These are phyloP conservation scores for Linnaemya tessellans DNA, from an alignment of 2,888 invertebrate genomes.

Conservation along the genomic window DNA sequence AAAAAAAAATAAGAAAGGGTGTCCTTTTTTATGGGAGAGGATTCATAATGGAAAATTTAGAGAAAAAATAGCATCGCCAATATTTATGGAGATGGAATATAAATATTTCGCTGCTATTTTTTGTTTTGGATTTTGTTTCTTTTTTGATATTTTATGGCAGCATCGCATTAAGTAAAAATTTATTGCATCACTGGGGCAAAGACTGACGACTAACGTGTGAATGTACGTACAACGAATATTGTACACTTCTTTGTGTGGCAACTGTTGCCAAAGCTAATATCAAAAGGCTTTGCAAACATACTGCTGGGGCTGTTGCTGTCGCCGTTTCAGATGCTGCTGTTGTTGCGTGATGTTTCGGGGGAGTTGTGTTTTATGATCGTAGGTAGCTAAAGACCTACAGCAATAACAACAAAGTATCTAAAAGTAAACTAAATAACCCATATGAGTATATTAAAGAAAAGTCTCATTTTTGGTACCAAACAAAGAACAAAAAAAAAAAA, in stretches of 20 bases:
- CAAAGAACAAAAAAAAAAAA: conserved; percentile 12
- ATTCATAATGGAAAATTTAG: conserved; percentile 66
- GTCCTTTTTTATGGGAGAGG: conserved; percentile 52
- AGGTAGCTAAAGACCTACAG: conserved; percentile 48
- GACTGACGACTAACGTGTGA: conserved; percentile 50
- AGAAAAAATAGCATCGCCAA: conserved; percentile 39
- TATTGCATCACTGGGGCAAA: conserved; percentile 72
- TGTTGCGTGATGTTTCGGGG: conserved; percentile 50
- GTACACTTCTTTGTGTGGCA: conserved; percentile 33
- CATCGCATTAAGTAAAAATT: conserved; percentile 72
- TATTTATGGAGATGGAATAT: conserved; percentile 71
- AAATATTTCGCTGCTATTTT: conserved; percentile 31
- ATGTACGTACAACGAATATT: conserved; percentile 38
- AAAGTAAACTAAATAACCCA: conserved; percentile 62
- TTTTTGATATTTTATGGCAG: conserved; percentile 64
- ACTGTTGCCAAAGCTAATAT: conserved; percentile 65
- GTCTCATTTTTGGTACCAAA: conserved; percentile 9
- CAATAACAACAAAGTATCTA: conserved; percentile 45
- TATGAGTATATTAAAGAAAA: conserved; percentile 56
- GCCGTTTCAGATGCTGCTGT: not conserved
- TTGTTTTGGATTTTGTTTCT: not conserved
- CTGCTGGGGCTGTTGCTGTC: conserved; percentile 20
- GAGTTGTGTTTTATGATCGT: conserved; percentile 65
- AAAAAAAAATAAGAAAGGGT: conserved; percentile 31
- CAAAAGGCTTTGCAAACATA: conserved; percentile 57